Evolutionary conservation across 2,888 invertebrate species (phyloP).

Genomic region (Leucoma salicis): DNA sequence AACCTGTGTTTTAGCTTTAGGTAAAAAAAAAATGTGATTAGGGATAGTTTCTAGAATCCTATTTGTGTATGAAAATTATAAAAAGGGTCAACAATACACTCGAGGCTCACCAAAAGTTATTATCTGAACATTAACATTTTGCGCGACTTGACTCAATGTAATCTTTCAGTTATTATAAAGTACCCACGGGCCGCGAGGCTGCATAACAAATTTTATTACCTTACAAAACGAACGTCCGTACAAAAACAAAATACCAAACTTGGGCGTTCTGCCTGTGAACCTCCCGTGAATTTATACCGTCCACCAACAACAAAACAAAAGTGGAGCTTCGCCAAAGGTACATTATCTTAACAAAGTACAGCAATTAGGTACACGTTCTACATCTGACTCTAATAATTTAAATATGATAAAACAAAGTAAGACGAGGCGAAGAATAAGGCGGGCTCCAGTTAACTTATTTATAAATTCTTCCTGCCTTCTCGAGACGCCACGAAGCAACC

Average conservation of each 20-base stretch:
- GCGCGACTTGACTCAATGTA: constrained; percentile 27
- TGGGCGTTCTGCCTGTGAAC: constrained; percentile 66
- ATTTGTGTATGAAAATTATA: too few species aligned
- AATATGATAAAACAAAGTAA: constrained; percentile 82
- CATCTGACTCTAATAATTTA: constrained; percentile 82
- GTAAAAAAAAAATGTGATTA: too few species aligned
- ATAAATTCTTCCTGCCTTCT: constrained; percentile 70
- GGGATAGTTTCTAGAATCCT: too few species aligned
- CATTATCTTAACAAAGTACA: constrained; percentile 82
- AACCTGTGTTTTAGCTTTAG: too few species aligned
- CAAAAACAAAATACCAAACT: constrained; percentile 76
- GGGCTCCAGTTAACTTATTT: constrained; percentile 76
- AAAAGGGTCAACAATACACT: too few species aligned
- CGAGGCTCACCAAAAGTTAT: constrained; percentile 16
- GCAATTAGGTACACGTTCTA: constrained; percentile 83
- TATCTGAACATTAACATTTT: constrained; percentile 27
- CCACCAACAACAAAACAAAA: constrained; percentile 79
- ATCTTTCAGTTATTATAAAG: constrained; percentile 45
- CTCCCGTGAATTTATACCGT: constrained; percentile 77
- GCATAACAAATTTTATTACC: constrained; percentile 73
- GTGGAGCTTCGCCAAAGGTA: constrained; percentile 80
- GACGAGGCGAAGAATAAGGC: constrained; percentile 74
- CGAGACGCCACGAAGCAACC: constrained; percentile 64
- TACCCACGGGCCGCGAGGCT: constrained; percentile 58
- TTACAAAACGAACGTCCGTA: constrained; percentile 62